Conservation (phyloP, 2,113 vertebrate genomes). For the Gulo gulo region DNA sequence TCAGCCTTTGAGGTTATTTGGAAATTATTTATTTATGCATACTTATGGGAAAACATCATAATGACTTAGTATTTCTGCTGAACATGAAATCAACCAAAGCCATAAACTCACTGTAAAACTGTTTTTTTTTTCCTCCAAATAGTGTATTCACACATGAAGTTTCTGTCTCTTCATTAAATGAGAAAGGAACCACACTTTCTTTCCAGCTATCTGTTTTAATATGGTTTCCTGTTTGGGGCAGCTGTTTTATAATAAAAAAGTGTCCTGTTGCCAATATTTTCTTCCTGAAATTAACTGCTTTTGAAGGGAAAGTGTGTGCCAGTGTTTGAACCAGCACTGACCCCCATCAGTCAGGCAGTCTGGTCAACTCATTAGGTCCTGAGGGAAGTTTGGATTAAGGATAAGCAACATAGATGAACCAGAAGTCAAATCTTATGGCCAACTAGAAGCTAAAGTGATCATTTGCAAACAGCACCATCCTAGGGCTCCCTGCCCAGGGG, state of each 20-base stretch:
- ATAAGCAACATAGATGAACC: conserved; percentile 7
- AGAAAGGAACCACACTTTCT: neutral
- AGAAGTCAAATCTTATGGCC: neutral
- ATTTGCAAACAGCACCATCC: neutral
- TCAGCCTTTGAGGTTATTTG: neutral
- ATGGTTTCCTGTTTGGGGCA: neutral
- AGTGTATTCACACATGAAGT: neutral
- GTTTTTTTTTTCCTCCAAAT: neutral
- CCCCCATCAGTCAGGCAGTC: neutral
- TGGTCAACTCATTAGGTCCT: conserved; percentile 1
- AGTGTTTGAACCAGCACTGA: conserved; percentile 27
- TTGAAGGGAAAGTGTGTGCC: neutral
- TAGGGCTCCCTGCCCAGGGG: neutral
- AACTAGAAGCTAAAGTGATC: neutral
- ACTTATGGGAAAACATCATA: neutral
- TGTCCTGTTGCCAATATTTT: neutral
- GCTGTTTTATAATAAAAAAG: conserved; percentile 15
- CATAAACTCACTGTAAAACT: neutral
- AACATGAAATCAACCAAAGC: neutral
- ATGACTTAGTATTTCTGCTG: neutral
- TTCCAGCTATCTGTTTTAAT: neutral
- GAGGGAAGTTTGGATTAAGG: conserved; percentile 49
- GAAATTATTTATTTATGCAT: neutral
- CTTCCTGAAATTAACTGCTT: conserved; percentile 41
- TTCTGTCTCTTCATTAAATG: neutral